Percentiles rank a stretch among this genome's conserved stretches.
Evolutionary conservation across 2,888 invertebrate genomes (phyloP).

Genomic region (Volucella inanis): DNA sequence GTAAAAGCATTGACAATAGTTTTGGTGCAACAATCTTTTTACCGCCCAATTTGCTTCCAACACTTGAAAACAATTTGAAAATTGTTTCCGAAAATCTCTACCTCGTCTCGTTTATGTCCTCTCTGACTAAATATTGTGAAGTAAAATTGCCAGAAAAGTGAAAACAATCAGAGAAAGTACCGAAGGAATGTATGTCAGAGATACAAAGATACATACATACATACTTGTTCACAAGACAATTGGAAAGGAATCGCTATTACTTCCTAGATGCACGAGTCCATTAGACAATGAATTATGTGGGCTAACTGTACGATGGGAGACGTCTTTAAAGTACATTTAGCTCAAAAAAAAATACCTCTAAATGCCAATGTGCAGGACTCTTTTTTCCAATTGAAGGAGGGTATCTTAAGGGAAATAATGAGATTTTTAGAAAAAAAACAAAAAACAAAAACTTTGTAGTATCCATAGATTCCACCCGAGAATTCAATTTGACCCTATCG

Average conservation of each 20-base stretch:
- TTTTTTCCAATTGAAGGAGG: too few relatives aligned
- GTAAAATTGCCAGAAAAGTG: background rate
- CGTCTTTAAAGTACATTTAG: conserved; percentile 1
- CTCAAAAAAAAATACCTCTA: background rate
- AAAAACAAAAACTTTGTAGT: too few relatives aligned
- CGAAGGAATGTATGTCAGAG: background rate
- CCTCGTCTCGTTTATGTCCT: too few relatives aligned
- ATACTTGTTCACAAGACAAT: background rate
- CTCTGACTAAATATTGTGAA: background rate
- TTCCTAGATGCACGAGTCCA: background rate
- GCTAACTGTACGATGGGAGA: too few relatives aligned
- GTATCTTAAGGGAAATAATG: too few relatives aligned
- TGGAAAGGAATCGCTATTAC: conserved; percentile 19
- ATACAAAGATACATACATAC: too few relatives aligned
- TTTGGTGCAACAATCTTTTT: conserved; percentile 6
- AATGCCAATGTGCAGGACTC: conserved; percentile 3
- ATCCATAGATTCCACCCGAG: too few relatives aligned
- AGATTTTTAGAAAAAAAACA: too few relatives aligned
- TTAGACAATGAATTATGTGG: background rate
- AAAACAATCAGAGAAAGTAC: conserved; percentile 1
- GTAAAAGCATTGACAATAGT: conserved; percentile 11
- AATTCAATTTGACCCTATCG: too few relatives aligned
- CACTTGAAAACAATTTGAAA: conserved; percentile 30
- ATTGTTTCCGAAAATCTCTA: conserved; percentile 5
- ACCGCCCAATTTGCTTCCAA: conserved; percentile 20